Percentiles rank a stretch among this genome's conserved stretches.
These are phyloP conservation scores for Anthonomus grandis DNA, from an alignment of 1,140 invertebrate genomes.

Conservation along the genomic window DNA sequence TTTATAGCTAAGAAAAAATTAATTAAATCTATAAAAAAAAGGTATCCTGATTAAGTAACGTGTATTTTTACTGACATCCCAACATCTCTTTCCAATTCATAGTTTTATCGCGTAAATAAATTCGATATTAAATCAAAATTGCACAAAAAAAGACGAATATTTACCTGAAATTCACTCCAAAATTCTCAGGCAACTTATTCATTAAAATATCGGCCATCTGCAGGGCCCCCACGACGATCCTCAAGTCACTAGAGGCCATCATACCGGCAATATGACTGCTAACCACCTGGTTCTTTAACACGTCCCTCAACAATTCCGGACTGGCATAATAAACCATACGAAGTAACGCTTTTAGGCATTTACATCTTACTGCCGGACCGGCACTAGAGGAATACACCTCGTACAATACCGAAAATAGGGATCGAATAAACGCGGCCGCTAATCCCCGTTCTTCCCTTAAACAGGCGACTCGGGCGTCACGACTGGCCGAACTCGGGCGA, in stretches of 20 bases:
- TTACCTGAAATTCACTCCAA: constrained; percentile 80
- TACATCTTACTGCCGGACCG: constrained; percentile 94
- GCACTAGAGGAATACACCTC: constrained; percentile 97
- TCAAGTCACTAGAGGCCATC: constrained; percentile 92
- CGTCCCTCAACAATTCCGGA: constrained; percentile 78
- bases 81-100: too few species aligned
- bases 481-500: constrained; percentile 37
- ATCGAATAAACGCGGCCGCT: constrained; percentile 75
- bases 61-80: too few species aligned
- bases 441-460: constrained; percentile 63
- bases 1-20: too few species aligned
- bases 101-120: too few species aligned
- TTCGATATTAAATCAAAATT: too few species aligned
- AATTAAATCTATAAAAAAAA: too few species aligned
- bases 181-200: constrained; percentile 92
- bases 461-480: constrained; percentile 61
- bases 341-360: constrained; percentile 91
- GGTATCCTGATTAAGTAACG: too few species aligned
- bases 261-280: constrained; percentile 97
- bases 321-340: constrained; percentile 94
- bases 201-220: constrained; percentile 96
- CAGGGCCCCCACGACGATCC: constrained; percentile 94
- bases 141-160: not conserved
- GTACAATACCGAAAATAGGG: constrained; percentile 87
- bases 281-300: constrained; percentile 89